Percentiles rank a stretch among this genome's conserved stretches.
These are phyloP conservation scores for Mimas tiliae DNA, from an alignment of 2,888 invertebrate genomes.

Conservation along the genomic window DNA sequence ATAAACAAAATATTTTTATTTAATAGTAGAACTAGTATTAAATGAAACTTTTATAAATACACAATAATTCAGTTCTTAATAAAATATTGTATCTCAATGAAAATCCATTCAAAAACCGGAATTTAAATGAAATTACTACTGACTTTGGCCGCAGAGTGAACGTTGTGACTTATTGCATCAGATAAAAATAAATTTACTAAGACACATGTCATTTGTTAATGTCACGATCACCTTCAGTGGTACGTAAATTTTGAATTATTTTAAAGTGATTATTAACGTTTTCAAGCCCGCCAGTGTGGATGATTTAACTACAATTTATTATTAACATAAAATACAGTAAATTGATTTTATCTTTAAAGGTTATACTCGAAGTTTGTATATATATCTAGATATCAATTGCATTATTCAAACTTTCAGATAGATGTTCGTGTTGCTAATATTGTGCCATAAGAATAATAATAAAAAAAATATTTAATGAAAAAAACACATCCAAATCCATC, in stretches of 20 bases:
- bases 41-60: neutral
- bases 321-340: neutral
- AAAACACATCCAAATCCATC: no score
- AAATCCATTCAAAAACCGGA: neutral
- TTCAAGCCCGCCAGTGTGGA: neutral
- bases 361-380: neutral
- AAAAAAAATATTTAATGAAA: no score
- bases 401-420: neutral
- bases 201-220: constrained; percentile 22
- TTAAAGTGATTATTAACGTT: neutral
- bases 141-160: neutral
- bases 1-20: neutral
- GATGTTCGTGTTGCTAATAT: neutral
- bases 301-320: constrained; percentile 7
- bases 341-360: neutral
- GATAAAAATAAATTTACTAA: constrained; percentile 14
- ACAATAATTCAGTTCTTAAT: neutral
- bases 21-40: neutral
- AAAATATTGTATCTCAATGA: neutral
- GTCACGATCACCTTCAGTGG: neutral
- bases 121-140: constrained; percentile 1
- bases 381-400: neutral
- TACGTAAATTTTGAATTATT: constrained; percentile 15
- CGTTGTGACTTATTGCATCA: neutral
- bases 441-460: no score